Evolutionary conservation across 2,797 vertebrate species (phyloP).

Genomic region (Megaceryle alcyon): DNA sequence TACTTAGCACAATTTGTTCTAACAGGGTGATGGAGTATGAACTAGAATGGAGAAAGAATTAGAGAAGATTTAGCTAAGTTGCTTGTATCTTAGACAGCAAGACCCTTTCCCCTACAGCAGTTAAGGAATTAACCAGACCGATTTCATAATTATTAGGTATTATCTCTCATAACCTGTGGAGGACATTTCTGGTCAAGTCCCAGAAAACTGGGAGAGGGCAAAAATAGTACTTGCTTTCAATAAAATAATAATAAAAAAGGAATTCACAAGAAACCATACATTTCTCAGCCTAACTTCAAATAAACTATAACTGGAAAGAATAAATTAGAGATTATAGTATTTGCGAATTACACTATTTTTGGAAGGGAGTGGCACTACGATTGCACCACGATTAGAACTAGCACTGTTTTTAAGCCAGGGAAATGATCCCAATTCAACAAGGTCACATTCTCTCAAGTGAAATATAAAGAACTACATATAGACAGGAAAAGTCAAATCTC

Average conservation of each 20-base stretch:
- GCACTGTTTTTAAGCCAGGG: background rate
- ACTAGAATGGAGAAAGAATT: conserved; percentile 6
- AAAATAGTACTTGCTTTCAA: background rate
- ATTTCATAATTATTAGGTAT: conserved; percentile 27
- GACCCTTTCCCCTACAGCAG: background rate
- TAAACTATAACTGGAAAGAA: background rate
- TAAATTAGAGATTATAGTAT: background rate
- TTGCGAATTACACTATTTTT: background rate
- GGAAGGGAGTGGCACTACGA: background rate
- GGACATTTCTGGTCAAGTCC: background rate
- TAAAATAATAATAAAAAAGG: background rate
- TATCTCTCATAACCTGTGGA: background rate
- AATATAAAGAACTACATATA: background rate
- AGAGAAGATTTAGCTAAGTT: conserved; percentile 25
- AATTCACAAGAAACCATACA: background rate
- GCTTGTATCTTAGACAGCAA: background rate
- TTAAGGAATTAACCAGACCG: conserved; percentile 32
- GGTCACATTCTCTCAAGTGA: background rate
- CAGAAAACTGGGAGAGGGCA: background rate
- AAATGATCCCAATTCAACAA: background rate
- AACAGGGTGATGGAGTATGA: background rate
- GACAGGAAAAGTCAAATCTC: background rate
- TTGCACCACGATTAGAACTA: background rate
- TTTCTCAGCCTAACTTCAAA: background rate
- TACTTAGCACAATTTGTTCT: background rate